Conservation (phyloP, 2,113 vertebrate genomes). For the Coturnix japonica region DNA sequence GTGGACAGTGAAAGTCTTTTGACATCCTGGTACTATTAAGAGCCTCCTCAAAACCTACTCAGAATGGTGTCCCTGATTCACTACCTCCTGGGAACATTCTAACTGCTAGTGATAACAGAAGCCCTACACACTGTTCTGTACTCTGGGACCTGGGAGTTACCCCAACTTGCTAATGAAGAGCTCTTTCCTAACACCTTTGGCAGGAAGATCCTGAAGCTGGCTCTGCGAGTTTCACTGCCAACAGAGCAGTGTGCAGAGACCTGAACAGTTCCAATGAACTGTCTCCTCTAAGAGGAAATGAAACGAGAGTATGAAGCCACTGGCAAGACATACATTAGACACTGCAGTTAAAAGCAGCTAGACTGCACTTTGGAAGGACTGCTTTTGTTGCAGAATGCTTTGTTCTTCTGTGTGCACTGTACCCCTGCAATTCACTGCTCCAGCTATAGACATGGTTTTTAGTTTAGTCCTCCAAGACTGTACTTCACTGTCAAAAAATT, state of each 20-base stretch:
- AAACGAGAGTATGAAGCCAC: conserved; percentile 44
- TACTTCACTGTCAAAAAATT: neutral
- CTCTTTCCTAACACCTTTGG: conserved; percentile 52
- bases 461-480: neutral
- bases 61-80: neutral
- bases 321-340: conserved; percentile 30
- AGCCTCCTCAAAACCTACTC: neutral
- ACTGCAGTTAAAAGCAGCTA: conserved; percentile 36
- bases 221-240: neutral
- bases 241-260: neutral
- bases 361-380: conserved; percentile 11
- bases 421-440: neutral
- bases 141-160: neutral
- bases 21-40: neutral
- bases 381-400: neutral
- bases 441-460: neutral
- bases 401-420: neutral
- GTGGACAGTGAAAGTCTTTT: neutral
- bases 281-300: conserved; percentile 43
- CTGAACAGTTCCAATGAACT: conserved; percentile 24
- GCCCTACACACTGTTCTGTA: neutral
- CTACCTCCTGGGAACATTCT: neutral
- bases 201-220: conserved; percentile 7
- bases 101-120: neutral
- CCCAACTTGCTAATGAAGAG: neutral